A percentile compares a stretch with the other conserved stretches of the same genome.
These are phyloP conservation scores for Mormyrus iriodes DNA, from an alignment of 2,113 vertebrate genomes.

Conservation along the genomic window DNA sequence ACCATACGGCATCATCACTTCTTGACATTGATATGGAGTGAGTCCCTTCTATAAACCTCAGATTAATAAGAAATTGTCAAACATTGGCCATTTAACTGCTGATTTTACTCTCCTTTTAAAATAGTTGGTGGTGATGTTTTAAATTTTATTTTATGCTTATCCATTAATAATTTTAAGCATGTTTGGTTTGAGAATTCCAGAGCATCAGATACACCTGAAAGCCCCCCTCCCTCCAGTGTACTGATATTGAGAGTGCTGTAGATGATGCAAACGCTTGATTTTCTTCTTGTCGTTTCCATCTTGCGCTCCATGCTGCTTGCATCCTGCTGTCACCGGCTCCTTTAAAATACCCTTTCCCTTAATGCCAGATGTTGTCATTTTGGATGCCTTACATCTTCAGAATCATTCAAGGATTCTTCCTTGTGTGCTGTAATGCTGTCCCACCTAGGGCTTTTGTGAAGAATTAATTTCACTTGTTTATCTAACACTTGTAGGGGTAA, in stretches of 20 bases:
- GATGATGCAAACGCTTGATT: background rate
- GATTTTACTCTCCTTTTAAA: background rate
- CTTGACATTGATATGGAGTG: background rate
- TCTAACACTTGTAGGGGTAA: background rate
- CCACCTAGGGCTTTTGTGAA: background rate
- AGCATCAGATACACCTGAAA: background rate
- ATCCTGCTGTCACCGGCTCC: background rate
- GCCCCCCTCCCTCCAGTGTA: background rate
- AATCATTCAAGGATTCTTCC: background rate
- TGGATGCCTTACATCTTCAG: background rate
- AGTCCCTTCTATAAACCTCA: background rate
- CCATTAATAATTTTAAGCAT: background rate
- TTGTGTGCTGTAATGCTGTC: background rate
- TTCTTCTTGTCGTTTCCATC: background rate
- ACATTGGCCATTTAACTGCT: background rate
- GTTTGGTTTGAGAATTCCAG: background rate
- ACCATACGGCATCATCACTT: background rate
- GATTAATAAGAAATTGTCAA: background rate
- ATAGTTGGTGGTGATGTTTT: background rate
- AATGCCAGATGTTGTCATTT: background rate
- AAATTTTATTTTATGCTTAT: background rate
- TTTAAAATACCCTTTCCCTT: background rate
- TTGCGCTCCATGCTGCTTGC: background rate
- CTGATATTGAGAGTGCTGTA: background rate
- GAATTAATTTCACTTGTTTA: background rate